Evolutionary conservation across 2,797 vertebrate genomes (phyloP), one percentile per base, ranked within the genome.

Genomic region (Leuciscus waleckii): DNA sequence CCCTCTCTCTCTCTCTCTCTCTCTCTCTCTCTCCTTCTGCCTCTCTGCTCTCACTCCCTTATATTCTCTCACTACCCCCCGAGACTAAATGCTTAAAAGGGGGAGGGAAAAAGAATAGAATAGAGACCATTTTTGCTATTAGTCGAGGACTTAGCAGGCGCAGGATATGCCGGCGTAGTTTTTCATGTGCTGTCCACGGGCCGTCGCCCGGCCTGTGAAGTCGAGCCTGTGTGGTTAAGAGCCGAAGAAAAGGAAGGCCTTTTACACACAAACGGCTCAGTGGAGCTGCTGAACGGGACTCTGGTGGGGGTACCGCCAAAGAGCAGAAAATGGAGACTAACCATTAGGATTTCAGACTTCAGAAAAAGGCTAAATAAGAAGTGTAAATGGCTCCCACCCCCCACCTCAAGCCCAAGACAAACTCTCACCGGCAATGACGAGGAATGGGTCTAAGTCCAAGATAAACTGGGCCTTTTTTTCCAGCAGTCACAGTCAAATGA

Each of bases 91-190:
- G 97, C 93, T 90, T 91, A 80, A 92, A 93, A 93, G 84, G 82
- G 80, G 83, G 80, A 80, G 83, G 88, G 73, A 95, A 93, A 95
- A 79, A 91, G 83, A 93, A 94, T 93, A 94, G 92, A 94, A 95
- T 95, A 93, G 95, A 96, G 94, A 95, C 95, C 96, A 94, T 97
- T 98, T 98, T 98, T 98, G 96, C 97, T 98, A 99, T 98, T 98
- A 99, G 97, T 95, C 90, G 95, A 97, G 96, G 95, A 95, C 94
- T 96, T 96, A 96, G 95, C 95, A 95, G 96, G 95, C 94, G 88
- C 95, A 93, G 96, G 95, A 97, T 97, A 95, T 95, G 95, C 93
- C 94, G 92, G 91, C 87, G 91, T 91, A 91, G 93, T 95, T 94
- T 95, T 94, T 94, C 93, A 95, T 96, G 94, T 95, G 92, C 92